phyloP scores from a whole-genome alignment of 2,113 vertebrate species.

The Chloebia gouldiae region DNA sequence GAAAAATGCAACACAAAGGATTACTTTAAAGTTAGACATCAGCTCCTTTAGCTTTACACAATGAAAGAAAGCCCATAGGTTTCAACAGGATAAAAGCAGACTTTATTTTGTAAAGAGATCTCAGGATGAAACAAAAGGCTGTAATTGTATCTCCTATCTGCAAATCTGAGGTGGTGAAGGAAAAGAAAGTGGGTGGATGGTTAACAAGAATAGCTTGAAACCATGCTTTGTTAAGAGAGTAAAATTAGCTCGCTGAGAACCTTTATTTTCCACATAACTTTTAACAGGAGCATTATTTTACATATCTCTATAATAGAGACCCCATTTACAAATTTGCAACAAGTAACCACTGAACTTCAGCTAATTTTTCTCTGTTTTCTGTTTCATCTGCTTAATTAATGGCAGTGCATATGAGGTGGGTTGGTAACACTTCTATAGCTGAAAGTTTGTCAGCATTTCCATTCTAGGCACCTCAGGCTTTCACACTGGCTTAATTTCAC shows the following conservation, averaged over 20 bases:
- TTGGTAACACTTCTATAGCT: neutral
- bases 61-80: conserved; percentile 54
- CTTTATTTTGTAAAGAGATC: conserved; percentile 66
- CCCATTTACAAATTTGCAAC: conserved; percentile 61
- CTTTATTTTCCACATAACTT: conserved; percentile 57
- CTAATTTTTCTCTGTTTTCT: conserved; percentile 65
- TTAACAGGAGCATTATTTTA: conserved; percentile 62
- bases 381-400: conserved; percentile 55
- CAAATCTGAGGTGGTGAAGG: conserved; percentile 71
- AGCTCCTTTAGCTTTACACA: conserved; percentile 49
- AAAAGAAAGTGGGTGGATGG: conserved; percentile 62
- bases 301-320: neutral
- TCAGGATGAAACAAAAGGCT: conserved; percentile 66
- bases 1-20: conserved; percentile 18
- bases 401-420: neutral
- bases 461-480: neutral
- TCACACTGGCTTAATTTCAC: neutral
- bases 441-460: conserved; percentile 24
- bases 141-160: conserved; percentile 62
- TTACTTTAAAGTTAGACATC: conserved; percentile 44
- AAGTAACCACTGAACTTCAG: conserved; percentile 28
- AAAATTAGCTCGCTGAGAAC: conserved; percentile 76
- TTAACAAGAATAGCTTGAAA: conserved; percentile 68
- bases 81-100: conserved; percentile 65
- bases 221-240: conserved; percentile 60